A percentile compares a stretch with the other conserved stretches of the same genome.
Evolutionary conservation across 2,113 vertebrate species (phyloP).

Genomic region (Nyctibius bracteatus): DNA sequence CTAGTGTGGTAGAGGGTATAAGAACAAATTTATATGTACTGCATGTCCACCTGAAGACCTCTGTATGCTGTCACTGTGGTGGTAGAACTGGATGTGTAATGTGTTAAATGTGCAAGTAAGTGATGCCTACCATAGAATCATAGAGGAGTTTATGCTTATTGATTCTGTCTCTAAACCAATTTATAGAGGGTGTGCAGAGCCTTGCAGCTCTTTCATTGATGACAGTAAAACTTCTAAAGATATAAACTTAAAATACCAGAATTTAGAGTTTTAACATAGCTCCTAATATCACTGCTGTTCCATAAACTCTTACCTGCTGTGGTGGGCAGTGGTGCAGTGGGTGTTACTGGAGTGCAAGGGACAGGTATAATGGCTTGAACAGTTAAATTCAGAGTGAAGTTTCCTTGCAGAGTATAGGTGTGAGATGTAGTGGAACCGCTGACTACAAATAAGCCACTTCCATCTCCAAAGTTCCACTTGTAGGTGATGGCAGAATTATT

Average conservation of each 20-base stretch:
- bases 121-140: neutral
- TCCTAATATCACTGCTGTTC: neutral
- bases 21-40: neutral
- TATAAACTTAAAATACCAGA: neutral
- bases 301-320: slow-evolving; percentile 50
- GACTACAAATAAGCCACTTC: slow-evolving; percentile 83
- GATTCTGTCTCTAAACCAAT: neutral
- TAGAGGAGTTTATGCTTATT: neutral
- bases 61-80: neutral
- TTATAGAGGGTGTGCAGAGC: neutral
- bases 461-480: slow-evolving; percentile 90
- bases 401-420: slow-evolving; percentile 79
- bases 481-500: slow-evolving; percentile 82
- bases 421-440: slow-evolving; percentile 78
- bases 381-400: slow-evolving; percentile 80
- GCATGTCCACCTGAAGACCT: neutral
- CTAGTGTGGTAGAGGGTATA: neutral
- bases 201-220: neutral
- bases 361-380: slow-evolving; percentile 83
- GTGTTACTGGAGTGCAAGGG: slow-evolving; percentile 76
- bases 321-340: slow-evolving; percentile 51
- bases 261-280: neutral
- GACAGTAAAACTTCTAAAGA: neutral
- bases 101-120: neutral
- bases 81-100: neutral